Conservation (phyloP, 2,797 vertebrate genomes). For the Monodelphis domestica region DNA sequence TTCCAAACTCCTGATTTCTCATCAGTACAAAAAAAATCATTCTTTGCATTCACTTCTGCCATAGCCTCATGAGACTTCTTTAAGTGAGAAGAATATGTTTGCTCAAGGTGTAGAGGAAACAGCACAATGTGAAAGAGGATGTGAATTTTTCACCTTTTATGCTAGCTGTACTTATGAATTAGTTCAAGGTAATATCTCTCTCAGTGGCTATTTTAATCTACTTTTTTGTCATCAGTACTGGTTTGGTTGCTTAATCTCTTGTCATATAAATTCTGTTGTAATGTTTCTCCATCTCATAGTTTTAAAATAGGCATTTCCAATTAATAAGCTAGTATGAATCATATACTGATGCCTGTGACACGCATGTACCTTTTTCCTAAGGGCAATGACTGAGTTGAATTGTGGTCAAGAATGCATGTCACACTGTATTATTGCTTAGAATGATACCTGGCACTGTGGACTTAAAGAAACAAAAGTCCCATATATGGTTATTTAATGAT, state of each 20-base stretch:
- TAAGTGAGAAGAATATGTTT: constrained; percentile 4
- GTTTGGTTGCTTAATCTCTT: neutral
- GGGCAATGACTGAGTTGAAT: neutral
- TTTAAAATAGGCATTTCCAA: neutral
- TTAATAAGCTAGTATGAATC: neutral
- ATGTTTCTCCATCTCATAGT: neutral
- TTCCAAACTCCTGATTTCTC: neutral
- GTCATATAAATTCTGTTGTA: neutral
- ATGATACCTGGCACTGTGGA: neutral
- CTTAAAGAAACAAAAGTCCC: neutral
- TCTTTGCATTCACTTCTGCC: neutral
- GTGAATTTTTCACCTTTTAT: constrained; percentile 1
- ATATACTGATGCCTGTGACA: neutral
- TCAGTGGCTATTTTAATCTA: neutral
- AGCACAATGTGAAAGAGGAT: neutral
- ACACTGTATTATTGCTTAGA: neutral
- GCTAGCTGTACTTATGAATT: neutral
- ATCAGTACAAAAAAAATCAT: neutral
- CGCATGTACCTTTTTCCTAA: neutral
- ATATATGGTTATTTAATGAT: neutral
- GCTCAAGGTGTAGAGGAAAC: neutral
- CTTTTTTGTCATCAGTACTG: neutral
- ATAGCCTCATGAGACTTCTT: neutral
- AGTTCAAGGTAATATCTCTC: neutral
- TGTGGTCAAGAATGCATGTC: neutral